Conservation (phyloP, 92 coral and sea anemone species). For the Anthopleura xanthogrammica region DNA sequence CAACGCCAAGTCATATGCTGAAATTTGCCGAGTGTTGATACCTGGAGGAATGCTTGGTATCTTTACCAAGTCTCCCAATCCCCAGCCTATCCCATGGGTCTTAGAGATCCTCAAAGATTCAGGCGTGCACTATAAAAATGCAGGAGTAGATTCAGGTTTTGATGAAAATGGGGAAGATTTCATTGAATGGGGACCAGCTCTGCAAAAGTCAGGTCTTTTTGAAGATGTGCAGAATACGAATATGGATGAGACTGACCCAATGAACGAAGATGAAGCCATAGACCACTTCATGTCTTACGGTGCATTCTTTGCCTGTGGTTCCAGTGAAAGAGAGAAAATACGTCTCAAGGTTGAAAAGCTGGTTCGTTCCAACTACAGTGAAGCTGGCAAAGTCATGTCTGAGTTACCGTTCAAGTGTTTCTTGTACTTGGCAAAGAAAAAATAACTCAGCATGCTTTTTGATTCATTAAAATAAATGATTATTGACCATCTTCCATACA, state of each 20-base stretch:
- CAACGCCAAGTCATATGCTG: slow-evolving; percentile 6
- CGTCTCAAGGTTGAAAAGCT: neutral
- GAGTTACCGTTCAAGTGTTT: neutral
- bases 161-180: neutral
- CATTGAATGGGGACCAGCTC: neutral
- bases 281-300: slow-evolving; percentile 10
- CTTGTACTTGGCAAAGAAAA: neutral
- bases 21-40: slow-evolving; percentile 21
- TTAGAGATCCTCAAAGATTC: neutral
- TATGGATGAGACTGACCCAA: neutral
- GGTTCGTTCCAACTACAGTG: slow-evolving; percentile 4
- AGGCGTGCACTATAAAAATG: neutral
- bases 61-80: neutral
- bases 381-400: slow-evolving; percentile 7
- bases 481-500: too few species aligned
- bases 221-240: neutral
- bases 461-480: too few species aligned
- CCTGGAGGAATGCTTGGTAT: slow-evolving; percentile 12
- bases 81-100: slow-evolving; percentile 6
- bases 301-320: neutral
- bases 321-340: neutral
- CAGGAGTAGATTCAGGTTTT: neutral
- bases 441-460: too few species aligned
- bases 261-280: neutral
- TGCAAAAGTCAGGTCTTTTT: neutral